Evolutionary conservation across 2,888 invertebrate genomes (phyloP).

Genomic region (Drosophila anomalipes): DNA sequence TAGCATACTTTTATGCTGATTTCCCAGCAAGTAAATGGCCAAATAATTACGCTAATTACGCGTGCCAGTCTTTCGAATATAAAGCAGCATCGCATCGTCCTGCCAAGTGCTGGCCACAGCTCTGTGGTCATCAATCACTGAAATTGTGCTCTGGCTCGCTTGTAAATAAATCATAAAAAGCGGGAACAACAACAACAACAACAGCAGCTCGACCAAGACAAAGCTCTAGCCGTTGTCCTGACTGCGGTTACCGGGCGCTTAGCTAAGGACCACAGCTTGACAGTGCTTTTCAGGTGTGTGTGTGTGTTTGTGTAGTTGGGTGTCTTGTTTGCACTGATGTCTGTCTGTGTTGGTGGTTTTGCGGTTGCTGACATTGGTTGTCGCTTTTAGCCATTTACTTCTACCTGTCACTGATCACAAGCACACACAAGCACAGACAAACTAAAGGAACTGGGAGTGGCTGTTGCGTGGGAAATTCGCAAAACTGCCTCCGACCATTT

Average conservation of each 20-base stretch:
- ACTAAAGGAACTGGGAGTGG: conserved; percentile 66
- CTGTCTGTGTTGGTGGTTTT: conserved; percentile 71
- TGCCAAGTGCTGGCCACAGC: conserved; percentile 31
- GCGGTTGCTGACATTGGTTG: conserved; percentile 57
- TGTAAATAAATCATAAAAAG: conserved; percentile 76
- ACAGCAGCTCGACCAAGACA: conserved; percentile 26
- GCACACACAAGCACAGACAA: conserved; percentile 17
- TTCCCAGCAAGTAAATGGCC: conserved; percentile 42
- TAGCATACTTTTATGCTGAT: conserved; percentile 29
- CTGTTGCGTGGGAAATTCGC: conserved; percentile 56
- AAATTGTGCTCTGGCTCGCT: conserved; percentile 52
- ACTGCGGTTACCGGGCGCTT: conserved; percentile 64
- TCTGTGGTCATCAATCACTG: conserved; percentile 67
- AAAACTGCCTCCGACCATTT: conserved; percentile 40
- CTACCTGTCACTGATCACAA: conserved; percentile 41
- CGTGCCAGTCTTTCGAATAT: conserved; percentile 58
- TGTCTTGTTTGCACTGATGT: conserved; percentile 45
- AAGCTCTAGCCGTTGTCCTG: conserved; percentile 49
- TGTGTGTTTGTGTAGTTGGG: conserved; percentile 10
- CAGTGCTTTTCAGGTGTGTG: not conserved
- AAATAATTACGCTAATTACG: conserved; percentile 74
- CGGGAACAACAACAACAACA: conserved; percentile 5
- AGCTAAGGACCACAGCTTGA: conserved; percentile 24
- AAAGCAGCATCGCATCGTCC: conserved; percentile 17
- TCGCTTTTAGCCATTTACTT: conserved; percentile 64